These are phyloP conservation scores for Sphaeridia pumilis DNA, from an alignment of 2,888 invertebrate genomes.

Conservation along the genomic window DNA sequence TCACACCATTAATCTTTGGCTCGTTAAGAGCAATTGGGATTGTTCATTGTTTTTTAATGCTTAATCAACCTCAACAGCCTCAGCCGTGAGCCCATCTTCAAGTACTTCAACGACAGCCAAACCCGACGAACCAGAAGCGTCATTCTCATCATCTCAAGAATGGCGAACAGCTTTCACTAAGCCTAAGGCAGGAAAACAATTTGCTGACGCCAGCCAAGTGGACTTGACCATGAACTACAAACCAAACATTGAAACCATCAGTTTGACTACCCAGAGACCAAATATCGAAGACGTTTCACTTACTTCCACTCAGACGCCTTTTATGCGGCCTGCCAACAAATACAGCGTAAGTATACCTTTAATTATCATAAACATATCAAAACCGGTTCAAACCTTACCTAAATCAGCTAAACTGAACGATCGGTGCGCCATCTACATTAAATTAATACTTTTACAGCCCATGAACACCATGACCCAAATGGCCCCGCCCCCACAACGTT, in stretches of 20 bases:
- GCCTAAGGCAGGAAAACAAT: conserved; percentile 5
- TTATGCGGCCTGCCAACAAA: not conserved
- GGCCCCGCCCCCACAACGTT: conserved; percentile 11
- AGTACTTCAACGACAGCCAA: not conserved
- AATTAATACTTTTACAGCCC: not conserved
- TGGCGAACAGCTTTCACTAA: conserved; percentile 5
- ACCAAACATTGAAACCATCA: conserved; percentile 18
- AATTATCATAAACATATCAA: not conserved
- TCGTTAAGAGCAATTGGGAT: not conserved
- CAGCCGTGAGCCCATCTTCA: not conserved
- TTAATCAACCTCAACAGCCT: no score
- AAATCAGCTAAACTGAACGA: not conserved
- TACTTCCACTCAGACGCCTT: conserved; percentile 20
- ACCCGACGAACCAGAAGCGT: conserved; percentile 1
- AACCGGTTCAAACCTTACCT: not conserved
- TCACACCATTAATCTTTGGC: not conserved
- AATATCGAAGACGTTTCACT: conserved; percentile 19
- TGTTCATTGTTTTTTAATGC: not conserved
- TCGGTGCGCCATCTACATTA: not conserved
- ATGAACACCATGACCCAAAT: conserved; percentile 12
- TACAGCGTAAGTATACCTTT: conserved; percentile 1
- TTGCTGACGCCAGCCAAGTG: conserved; percentile 9
- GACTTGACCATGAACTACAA: conserved; percentile 21
- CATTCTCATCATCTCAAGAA: not conserved
- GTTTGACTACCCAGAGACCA: conserved; percentile 21